Conservation (phyloP, 2,888 invertebrate species). For the Clitarchus hookeri region DNA sequence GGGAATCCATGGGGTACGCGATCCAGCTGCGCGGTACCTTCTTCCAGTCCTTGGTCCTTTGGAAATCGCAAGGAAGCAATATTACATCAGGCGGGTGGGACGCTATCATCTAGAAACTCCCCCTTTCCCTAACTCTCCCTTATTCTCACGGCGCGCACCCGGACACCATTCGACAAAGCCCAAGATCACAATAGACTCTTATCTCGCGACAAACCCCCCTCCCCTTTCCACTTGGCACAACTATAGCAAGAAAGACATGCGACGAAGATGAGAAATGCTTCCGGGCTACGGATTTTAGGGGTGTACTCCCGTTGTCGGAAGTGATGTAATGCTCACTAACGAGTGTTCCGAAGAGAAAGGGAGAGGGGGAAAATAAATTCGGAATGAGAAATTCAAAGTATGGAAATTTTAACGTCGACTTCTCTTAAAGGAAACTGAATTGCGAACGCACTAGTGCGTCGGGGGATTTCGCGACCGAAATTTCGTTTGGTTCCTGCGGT, state of each 20-base stretch:
- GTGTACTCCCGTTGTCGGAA: too few species aligned
- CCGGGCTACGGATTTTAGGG: too few species aligned
- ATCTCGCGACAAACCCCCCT: background rate
- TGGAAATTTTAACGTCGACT: background rate
- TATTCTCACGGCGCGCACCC: background rate
- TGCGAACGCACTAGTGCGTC: background rate
- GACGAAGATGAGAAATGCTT: too few species aligned
- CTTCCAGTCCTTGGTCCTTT: background rate
- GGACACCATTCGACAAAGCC: background rate
- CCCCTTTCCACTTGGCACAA: background rate
- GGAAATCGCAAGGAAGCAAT: background rate
- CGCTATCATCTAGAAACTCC: background rate
- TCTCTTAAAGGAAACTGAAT: background rate
- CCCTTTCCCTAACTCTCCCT: background rate
- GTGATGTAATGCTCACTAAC: too few species aligned
- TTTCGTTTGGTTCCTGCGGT: background rate
- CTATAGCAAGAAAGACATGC: too few species aligned
- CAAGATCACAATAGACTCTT: conserved; percentile 3
- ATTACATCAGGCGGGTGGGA: background rate
- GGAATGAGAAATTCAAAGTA: too few species aligned
- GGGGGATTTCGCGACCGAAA: background rate
- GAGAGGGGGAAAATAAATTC: too few species aligned
- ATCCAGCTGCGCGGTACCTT: too few species aligned
- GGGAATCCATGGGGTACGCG: too few species aligned
- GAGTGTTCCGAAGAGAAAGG: too few species aligned